Conservation (phyloP, 2,113 vertebrate species). For the Colius striatus region DNA sequence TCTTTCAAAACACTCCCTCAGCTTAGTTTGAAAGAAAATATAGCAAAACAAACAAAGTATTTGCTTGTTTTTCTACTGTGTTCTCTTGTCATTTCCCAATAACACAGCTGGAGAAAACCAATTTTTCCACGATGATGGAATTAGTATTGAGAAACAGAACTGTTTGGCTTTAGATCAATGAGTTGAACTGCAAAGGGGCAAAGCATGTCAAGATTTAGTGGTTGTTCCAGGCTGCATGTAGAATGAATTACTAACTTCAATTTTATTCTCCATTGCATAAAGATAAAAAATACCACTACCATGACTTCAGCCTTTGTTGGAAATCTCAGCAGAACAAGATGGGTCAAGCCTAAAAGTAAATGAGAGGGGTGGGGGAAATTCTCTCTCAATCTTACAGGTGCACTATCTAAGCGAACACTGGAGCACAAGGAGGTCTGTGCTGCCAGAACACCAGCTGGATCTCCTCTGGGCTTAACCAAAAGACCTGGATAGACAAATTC, state of each 20-base stretch:
- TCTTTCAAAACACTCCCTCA: not conserved
- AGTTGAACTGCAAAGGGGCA: not conserved
- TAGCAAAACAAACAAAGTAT: not conserved
- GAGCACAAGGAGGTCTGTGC: not conserved
- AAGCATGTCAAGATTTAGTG: not conserved
- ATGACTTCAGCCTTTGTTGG: not conserved
- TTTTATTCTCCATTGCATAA: not conserved
- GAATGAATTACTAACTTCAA: not conserved
- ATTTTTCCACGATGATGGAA: not conserved
- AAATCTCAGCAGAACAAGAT: not conserved
- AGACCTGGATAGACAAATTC: not conserved
- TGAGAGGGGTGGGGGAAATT: not conserved
- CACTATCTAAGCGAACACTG: not conserved
- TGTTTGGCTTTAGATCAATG: slow-evolving; percentile 15
- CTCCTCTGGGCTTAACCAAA: not conserved
- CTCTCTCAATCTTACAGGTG: slow-evolving; percentile 8
- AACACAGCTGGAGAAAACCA: not conserved
- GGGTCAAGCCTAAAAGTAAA: slow-evolving; percentile 3
- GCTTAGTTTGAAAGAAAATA: not conserved
- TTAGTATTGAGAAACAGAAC: slow-evolving; percentile 7
- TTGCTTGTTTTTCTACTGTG: not conserved
- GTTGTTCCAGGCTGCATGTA: slow-evolving; percentile 1
- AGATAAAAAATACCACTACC: slow-evolving; percentile 17
- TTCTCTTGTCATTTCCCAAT: not conserved
- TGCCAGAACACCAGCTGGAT: slow-evolving; percentile 21